Percentiles rank a stretch among this genome's conserved stretches.
phyloP scores from a whole-genome alignment of 2,113 vertebrate genomes.

The Forbesichthys papilliferus region DNA sequence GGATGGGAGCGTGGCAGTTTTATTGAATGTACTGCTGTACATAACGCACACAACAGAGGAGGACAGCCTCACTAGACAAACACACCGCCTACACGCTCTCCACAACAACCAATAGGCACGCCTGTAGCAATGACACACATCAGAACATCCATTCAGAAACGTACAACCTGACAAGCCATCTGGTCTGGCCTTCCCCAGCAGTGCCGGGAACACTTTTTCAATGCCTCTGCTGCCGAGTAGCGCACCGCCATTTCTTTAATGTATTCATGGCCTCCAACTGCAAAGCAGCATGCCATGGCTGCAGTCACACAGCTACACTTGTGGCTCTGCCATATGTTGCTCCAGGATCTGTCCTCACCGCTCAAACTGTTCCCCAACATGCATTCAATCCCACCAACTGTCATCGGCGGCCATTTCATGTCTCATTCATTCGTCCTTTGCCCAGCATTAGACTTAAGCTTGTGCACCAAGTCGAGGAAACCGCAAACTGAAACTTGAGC shows the following conservation, averaged over 20 bases:
- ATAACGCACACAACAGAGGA: too few relatives aligned
- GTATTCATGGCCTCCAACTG: not conserved
- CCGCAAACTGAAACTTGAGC: too few relatives aligned
- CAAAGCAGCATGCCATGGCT: not conserved
- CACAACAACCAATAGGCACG: too few relatives aligned
- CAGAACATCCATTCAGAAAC: too few relatives aligned
- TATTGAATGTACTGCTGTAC: too few relatives aligned
- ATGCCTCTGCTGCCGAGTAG: not conserved
- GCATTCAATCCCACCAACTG: not conserved
- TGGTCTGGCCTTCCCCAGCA: not conserved
- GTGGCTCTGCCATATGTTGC: constrained; percentile 2
- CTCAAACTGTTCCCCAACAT: not conserved
- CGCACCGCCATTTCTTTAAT: not conserved
- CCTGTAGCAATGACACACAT: too few relatives aligned
- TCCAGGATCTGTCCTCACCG: not conserved
- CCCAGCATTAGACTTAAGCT: not conserved
- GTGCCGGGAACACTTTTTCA: not conserved
- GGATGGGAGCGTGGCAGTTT: too few relatives aligned
- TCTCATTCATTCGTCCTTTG: not conserved
- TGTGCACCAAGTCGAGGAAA: too few relatives aligned
- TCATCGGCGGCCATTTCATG: not conserved
- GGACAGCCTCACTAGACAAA: too few relatives aligned
- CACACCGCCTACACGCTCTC: too few relatives aligned
- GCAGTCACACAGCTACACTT: not conserved
- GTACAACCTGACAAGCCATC: not conserved